These are phyloP conservation scores for Idaea biselata DNA, from an alignment of 2,888 invertebrate genomes.

Conservation along the genomic window DNA sequence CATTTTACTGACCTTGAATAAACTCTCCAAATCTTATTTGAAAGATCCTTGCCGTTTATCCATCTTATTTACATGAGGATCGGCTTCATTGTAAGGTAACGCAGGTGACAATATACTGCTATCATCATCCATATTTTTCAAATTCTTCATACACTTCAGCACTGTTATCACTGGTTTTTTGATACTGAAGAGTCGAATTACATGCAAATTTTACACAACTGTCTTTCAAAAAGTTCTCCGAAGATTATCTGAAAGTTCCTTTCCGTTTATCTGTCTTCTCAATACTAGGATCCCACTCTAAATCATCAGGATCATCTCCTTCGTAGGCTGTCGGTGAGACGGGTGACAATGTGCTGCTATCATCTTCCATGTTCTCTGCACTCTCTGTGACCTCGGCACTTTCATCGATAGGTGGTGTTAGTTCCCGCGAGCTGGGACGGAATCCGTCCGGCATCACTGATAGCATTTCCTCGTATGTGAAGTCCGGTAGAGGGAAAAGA, in stretches of 20 bases:
- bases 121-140: no score
- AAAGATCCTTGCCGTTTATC: no score
- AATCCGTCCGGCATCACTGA: constrained; percentile 85
- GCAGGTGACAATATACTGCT: no score
- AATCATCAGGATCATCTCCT: constrained; percentile 92
- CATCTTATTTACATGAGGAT: no score
- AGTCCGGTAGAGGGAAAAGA: constrained; percentile 87
- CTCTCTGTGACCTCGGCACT: constrained; percentile 11
- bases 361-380: constrained; percentile 25
- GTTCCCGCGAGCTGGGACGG: constrained; percentile 34
- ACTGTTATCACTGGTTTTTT: background rate
- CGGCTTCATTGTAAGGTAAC: no score
- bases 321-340: constrained; percentile 70
- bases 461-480: constrained; percentile 84
- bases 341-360: constrained; percentile 34
- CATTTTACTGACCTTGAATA: no score
- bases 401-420: constrained; percentile 46
- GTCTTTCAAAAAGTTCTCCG: constrained; percentile 3
- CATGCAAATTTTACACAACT: constrained; percentile 6
- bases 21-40: no score
- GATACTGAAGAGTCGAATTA: background rate
- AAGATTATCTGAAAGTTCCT: constrained; percentile 49
- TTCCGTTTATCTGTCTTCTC: constrained; percentile 56
- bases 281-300: constrained; percentile 86
- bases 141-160: no score